phyloP scores from a whole-genome alignment of 2,888 invertebrate species.

The Eucera pruinosa region DNA sequence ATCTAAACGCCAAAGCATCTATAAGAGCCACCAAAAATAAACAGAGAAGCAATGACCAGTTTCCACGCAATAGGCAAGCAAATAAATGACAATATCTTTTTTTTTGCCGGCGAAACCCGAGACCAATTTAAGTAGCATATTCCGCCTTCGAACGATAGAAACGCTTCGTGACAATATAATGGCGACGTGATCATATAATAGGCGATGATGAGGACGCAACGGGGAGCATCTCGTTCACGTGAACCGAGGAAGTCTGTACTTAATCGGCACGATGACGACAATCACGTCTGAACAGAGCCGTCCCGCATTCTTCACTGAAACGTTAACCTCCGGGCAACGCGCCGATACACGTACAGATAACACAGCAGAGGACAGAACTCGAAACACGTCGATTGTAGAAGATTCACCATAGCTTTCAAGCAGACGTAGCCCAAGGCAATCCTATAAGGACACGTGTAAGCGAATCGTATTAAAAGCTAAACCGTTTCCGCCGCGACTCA shows the following conservation, averaged over 20 bases:
- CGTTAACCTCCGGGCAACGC: constrained; percentile 51
- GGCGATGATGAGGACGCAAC: constrained; percentile 44
- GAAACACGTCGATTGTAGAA: constrained; percentile 63
- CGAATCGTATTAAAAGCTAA: constrained; percentile 18
- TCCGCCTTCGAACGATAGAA: constrained; percentile 36
- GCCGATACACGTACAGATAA: no score
- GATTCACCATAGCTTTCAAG: constrained; percentile 58
- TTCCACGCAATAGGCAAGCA: no score
- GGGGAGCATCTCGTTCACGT: constrained; percentile 53
- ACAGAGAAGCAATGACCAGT: no score
- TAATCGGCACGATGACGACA: constrained; percentile 55
- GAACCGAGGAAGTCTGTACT: constrained; percentile 59
- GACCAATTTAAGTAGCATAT: no score
- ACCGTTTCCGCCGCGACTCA: background rate
- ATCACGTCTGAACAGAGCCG: constrained; percentile 37
- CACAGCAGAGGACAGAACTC: constrained; percentile 24
- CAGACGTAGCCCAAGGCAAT: constrained; percentile 60
- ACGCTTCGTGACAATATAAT: constrained; percentile 43
- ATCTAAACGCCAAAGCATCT: no score
- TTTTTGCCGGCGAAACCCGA: no score
- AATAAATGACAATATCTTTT: no score
- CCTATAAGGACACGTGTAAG: constrained; percentile 39
- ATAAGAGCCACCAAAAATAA: no score
- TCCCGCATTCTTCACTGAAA: constrained; percentile 44
- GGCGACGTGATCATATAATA: constrained; percentile 54